phyloP scores from a whole-genome alignment of 2,113 vertebrate species.

The Alosa alosa region DNA sequence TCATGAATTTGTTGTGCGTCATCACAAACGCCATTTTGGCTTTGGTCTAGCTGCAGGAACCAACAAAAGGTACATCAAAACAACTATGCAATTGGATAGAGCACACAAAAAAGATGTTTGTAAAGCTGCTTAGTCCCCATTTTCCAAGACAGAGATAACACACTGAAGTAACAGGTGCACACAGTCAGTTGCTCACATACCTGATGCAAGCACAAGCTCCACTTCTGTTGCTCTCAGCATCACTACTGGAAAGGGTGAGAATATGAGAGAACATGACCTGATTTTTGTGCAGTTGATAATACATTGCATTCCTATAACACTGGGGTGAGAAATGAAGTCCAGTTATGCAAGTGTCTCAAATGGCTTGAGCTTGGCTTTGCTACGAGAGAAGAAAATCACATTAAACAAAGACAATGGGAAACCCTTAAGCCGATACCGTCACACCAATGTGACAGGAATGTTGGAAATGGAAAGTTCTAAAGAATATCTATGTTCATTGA shows the following conservation, averaged over 20 bases:
- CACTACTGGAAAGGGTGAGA: not conserved
- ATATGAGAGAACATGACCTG: not conserved
- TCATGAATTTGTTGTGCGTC: not conserved
- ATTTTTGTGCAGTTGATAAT: not conserved
- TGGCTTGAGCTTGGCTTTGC: no score
- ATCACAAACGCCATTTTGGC: not conserved
- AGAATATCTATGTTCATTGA: no score
- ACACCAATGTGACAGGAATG: no score
- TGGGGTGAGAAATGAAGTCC: no score
- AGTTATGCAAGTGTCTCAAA: no score
- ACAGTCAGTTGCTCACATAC: not conserved
- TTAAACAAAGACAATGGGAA: no score
- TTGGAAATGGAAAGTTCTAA: no score
- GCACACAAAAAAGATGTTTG: not conserved
- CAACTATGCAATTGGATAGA: not conserved
- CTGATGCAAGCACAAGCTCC: not conserved
- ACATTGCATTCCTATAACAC: no score
- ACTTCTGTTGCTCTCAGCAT: not conserved
- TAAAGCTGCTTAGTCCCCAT: not conserved
- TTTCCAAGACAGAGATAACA: not conserved
- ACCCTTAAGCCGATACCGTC: no score
- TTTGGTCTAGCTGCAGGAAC: not conserved
- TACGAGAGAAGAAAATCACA: no score
- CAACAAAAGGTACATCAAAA: not conserved
- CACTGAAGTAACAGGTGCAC: not conserved